Evolutionary conservation across 2,113 vertebrate genomes (phyloP).

Genomic region (Pampusana beccarii): DNA sequence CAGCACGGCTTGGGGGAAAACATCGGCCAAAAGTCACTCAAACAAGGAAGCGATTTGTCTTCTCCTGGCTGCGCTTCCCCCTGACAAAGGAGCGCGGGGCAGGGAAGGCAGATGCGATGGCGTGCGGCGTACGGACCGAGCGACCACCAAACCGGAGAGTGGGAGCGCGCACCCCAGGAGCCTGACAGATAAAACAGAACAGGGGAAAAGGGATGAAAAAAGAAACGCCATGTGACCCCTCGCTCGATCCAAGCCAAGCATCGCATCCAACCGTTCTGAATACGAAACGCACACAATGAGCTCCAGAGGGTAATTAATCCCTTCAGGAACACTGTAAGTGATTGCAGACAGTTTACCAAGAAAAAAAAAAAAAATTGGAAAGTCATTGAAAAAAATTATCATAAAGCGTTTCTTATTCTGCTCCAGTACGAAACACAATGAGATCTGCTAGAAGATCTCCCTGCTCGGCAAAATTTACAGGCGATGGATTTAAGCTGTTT

Average conservation of each 20-base stretch:
- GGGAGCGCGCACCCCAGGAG: neutral
- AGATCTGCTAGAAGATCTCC: neutral
- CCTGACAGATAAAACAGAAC: neutral
- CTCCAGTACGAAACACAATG: neutral
- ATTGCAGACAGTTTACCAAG: conserved; percentile 55
- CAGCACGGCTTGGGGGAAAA: neutral
- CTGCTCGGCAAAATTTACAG: neutral
- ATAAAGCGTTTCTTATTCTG: conserved; percentile 10
- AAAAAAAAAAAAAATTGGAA: conserved; percentile 35
- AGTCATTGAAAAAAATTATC: conserved; percentile 42
- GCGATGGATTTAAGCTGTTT: neutral
- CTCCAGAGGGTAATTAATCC: conserved; percentile 46
- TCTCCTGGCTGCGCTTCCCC: conserved; percentile 7
- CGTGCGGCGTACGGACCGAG: fast-evolving
- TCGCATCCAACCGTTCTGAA: conserved; percentile 21
- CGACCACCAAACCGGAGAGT: neutral
- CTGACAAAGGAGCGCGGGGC: neutral
- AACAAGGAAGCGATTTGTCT: conserved; percentile 65
- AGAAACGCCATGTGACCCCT: neutral
- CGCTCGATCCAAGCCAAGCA: neutral
- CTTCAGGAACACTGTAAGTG: conserved; percentile 51
- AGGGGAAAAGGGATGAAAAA: neutral
- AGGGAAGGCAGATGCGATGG: neutral
- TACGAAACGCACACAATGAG: conserved; percentile 29
- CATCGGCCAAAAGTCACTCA: conserved; percentile 56